phyloP scores from a whole-genome alignment of 2,113 vertebrate genomes.

The Platichthys flesus region DNA sequence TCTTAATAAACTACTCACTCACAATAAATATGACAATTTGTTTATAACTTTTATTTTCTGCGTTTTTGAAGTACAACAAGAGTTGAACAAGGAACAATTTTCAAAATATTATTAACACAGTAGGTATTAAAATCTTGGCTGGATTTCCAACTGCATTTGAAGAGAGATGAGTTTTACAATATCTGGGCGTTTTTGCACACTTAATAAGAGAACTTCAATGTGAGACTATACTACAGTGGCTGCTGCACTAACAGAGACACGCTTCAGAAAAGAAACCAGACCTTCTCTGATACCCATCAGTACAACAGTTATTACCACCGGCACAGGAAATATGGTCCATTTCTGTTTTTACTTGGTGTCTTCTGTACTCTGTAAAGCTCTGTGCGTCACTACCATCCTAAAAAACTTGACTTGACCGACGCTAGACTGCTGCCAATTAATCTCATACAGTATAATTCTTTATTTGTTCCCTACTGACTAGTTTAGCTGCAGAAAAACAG shows the following conservation, averaged over 20 bases:
- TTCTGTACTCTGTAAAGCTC: conserved; percentile 19
- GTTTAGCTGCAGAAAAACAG: conserved; percentile 22
- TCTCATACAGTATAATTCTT: conserved; percentile 7
- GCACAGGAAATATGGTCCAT: conserved; percentile 24
- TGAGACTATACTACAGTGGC: neutral
- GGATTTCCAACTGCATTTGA: too few relatives aligned
- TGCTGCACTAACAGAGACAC: neutral
- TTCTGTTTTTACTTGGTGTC: conserved; percentile 8
- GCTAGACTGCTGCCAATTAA: conserved; percentile 19
- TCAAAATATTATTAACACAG: too few relatives aligned
- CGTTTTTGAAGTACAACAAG: too few relatives aligned
- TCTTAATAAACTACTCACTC: too few relatives aligned
- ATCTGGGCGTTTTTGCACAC: neutral
- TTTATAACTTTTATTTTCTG: too few relatives aligned
- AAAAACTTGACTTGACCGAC: conserved; percentile 5
- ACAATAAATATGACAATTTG: too few relatives aligned
- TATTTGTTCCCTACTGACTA: conserved; percentile 11
- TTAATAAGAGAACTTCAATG: neutral
- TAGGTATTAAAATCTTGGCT: too few relatives aligned
- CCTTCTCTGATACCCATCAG: conserved; percentile 25
- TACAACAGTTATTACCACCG: neutral
- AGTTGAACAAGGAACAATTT: too few relatives aligned
- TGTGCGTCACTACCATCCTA: neutral
- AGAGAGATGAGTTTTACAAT: too few relatives aligned
- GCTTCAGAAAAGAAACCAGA: conserved; percentile 22